These are phyloP conservation scores for Cheiracanthium punctorium DNA, from an alignment of 2,888 invertebrate species.

Conservation along the genomic window DNA sequence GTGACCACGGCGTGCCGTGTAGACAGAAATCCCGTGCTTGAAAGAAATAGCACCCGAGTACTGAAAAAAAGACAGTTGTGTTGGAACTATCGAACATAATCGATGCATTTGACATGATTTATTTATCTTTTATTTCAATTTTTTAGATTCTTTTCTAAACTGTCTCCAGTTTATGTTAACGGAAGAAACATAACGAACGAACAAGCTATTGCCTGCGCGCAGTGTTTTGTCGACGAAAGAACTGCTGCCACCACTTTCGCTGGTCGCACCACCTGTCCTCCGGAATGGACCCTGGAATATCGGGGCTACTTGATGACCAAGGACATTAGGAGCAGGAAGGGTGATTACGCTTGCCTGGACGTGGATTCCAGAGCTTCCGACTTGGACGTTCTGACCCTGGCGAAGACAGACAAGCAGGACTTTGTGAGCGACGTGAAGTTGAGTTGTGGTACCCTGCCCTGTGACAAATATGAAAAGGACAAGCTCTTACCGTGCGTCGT, in stretches of 20 bases:
- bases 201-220: slow-evolving; percentile 15
- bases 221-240: slow-evolving; percentile 41
- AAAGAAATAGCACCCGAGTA: too few relatives aligned
- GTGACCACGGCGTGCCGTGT: too few relatives aligned
- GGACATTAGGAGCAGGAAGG: slow-evolving; percentile 40
- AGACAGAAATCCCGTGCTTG: too few relatives aligned
- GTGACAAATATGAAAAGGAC: slow-evolving; percentile 19
- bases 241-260: slow-evolving; percentile 33
- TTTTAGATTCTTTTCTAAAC: slow-evolving; percentile 46
- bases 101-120: too few relatives aligned
- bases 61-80: too few relatives aligned
- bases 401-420: slow-evolving; percentile 11
- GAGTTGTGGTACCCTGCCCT: slow-evolving; percentile 47
- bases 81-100: too few relatives aligned
- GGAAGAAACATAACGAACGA: slow-evolving; percentile 21
- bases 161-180: slow-evolving; percentile 21
- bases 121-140: not conserved
- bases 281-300: slow-evolving; percentile 51
- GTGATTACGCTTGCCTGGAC: slow-evolving; percentile 50
- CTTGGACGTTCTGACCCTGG: not conserved
- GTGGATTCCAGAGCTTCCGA: not conserved
- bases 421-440: slow-evolving; percentile 37
- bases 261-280: slow-evolving; percentile 32
- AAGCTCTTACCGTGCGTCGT: slow-evolving; percentile 46
- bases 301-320: slow-evolving; percentile 46